phyloP scores from a whole-genome alignment of 2,113 vertebrate genomes.

The Ciconia boyciana region DNA sequence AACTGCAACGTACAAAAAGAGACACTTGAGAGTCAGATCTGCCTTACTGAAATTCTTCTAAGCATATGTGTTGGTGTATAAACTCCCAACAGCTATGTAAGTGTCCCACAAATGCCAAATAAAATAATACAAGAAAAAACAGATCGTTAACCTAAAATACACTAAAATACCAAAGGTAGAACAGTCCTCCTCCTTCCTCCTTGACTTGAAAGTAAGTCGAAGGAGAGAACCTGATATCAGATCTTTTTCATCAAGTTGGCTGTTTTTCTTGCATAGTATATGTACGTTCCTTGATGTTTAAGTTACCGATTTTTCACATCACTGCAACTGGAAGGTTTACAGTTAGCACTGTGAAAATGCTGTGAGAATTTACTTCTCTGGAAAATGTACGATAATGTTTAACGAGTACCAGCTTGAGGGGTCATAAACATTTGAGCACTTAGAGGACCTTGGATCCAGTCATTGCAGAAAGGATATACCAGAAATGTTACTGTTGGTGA shows the following conservation, averaged over 20 bases:
- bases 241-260: not conserved
- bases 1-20: not conserved
- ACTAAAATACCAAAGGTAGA: not conserved
- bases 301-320: not conserved
- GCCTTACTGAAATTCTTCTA: not conserved
- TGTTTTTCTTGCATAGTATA: not conserved
- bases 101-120: not conserved
- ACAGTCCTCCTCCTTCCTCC: not conserved
- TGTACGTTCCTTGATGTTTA: not conserved
- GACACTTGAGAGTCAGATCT: not conserved
- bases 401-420: not conserved
- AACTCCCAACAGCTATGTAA: not conserved
- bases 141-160: not conserved
- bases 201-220: not conserved
- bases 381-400: not conserved
- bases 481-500: no score
- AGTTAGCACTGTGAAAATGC: not conserved
- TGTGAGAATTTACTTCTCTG: not conserved
- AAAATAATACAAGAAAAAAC: not conserved
- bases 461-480: not conserved
- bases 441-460: not conserved
- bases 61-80: accelerated
- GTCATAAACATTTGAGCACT: not conserved
- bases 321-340: not conserved
- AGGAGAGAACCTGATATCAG: not conserved